Evolutionary conservation across 2,113 vertebrate genomes (phyloP).

Genomic region (Xyrauchen texanus): DNA sequence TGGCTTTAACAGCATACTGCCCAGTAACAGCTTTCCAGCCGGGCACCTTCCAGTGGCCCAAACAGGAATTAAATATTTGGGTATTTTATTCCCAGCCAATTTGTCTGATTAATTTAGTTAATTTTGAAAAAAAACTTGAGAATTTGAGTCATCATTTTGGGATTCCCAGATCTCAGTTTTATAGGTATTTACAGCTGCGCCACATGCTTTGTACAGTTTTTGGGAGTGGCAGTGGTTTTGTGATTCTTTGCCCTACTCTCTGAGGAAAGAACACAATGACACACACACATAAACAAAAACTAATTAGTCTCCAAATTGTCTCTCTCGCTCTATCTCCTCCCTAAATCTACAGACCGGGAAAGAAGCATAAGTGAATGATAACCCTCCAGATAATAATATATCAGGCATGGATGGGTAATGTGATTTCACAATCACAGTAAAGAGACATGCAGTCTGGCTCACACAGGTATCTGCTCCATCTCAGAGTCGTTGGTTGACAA

Average conservation of each 20-base stretch:
- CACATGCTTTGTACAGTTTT: too few relatives aligned
- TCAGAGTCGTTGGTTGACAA: neutral
- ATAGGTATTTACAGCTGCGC: too few relatives aligned
- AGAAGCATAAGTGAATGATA: slow-evolving; percentile 15
- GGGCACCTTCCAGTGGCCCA: too few relatives aligned
- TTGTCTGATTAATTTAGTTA: too few relatives aligned
- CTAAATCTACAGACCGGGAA: slow-evolving; percentile 26
- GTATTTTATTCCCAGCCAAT: too few relatives aligned
- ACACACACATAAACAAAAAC: neutral
- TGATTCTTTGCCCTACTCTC: slow-evolving; percentile 1
- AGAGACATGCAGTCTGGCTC: neutral
- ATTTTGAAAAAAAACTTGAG: too few relatives aligned
- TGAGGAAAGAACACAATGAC: neutral
- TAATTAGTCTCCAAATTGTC: slow-evolving; percentile 16
- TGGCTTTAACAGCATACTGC: too few relatives aligned
- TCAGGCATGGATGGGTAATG: slow-evolving; percentile 29
- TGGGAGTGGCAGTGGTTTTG: too few relatives aligned
- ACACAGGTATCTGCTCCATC: neutral
- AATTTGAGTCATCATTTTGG: too few relatives aligned
- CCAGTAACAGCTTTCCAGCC: too few relatives aligned
- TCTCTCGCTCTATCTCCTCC: neutral
- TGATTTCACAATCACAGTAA: neutral
- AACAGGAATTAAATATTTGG: too few relatives aligned
- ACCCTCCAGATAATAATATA: neutral
- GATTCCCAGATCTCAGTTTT: too few relatives aligned